These are phyloP conservation scores for Balanococcus diminutus DNA, from an alignment of 2,888 invertebrate species.

Conservation along the genomic window DNA sequence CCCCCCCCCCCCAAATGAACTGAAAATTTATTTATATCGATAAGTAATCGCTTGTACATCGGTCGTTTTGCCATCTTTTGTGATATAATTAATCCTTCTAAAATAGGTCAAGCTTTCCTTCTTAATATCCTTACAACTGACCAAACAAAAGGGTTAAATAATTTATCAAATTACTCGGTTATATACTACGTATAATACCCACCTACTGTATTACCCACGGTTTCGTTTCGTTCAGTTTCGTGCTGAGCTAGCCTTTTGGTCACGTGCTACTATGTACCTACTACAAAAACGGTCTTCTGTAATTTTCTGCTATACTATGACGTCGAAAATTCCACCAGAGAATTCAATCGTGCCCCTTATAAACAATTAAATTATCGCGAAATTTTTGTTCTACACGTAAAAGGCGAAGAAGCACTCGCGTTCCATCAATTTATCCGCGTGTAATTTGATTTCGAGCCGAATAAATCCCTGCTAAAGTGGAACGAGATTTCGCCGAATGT, in stretches of 20 bases:
- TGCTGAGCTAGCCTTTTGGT: background rate
- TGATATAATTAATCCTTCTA: background rate
- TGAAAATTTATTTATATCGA: too few species aligned
- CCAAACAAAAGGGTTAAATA: background rate
- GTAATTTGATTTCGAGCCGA: background rate
- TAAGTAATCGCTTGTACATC: background rate
- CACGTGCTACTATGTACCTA: background rate
- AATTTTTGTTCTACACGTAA: background rate
- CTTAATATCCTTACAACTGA: background rate
- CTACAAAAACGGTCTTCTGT: background rate
- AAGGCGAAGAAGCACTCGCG: background rate
- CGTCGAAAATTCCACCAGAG: constrained; percentile 3
- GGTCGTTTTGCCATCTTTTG: background rate
- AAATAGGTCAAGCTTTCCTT: background rate
- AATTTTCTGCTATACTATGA: background rate
- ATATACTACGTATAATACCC: background rate
- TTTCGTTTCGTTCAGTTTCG: background rate
- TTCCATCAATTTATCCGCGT: background rate
- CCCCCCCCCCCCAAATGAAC: too few species aligned
- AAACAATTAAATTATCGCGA: background rate
- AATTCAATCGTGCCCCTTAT: background rate
- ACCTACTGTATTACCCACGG: too few species aligned
- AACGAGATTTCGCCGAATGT: background rate
- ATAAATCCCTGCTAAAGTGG: background rate
- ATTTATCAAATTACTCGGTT: background rate